Evolutionary conservation across 2,888 invertebrate genomes (phyloP).

Genomic region (Morinoia aosen): DNA sequence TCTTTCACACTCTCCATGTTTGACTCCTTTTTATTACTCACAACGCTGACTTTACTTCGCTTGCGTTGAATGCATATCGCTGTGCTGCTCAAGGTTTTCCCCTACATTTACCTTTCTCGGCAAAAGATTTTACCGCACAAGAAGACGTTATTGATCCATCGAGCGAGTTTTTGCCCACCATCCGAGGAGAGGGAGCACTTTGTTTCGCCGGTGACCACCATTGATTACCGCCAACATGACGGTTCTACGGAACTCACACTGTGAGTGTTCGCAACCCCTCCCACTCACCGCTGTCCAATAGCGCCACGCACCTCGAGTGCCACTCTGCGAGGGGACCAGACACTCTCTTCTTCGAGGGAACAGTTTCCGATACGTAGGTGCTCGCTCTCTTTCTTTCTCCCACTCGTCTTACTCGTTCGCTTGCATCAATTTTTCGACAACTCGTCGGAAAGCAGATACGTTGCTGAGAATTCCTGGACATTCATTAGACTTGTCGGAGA

Average conservation of each 20-base stretch:
- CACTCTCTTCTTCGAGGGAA: neutral
- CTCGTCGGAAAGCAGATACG: neutral
- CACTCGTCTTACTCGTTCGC: neutral
- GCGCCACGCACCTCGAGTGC: neutral
- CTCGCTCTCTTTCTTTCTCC: neutral
- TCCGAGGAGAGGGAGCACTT: neutral
- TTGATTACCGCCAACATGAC: neutral
- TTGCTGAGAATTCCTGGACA: neutral
- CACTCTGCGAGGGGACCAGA: neutral
- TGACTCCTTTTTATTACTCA: too few relatives aligned
- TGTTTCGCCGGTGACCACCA: constrained; percentile 10
- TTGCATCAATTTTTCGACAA: neutral
- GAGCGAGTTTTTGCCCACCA: neutral
- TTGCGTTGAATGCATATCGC: neutral
- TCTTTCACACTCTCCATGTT: too few relatives aligned
- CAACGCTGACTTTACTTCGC: neutral
- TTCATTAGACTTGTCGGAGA: neutral
- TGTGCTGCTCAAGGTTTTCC: neutral
- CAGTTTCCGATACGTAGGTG: neutral
- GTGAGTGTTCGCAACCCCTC: neutral
- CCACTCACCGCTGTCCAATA: neutral
- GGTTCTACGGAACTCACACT: neutral
- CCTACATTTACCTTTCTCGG: neutral
- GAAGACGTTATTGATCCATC: neutral
- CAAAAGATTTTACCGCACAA: neutral